phyloP scores from a whole-genome alignment of 2,113 vertebrate species.

The Zootoca vivipara region DNA sequence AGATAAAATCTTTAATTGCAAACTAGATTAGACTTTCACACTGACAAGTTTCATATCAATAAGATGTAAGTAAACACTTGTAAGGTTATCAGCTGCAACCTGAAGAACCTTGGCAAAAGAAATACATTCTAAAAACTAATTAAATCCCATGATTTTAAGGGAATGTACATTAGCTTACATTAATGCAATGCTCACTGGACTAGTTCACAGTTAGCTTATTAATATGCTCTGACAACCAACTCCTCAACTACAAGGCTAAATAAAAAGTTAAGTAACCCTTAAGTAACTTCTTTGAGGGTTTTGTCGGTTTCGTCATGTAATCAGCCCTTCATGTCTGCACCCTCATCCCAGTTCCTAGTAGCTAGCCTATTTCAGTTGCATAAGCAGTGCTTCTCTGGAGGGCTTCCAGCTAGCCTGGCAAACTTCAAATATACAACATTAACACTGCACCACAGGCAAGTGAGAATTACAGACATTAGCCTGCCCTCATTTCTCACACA shows the following conservation, averaged over 20 bases:
- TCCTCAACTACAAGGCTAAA: conserved; percentile 14
- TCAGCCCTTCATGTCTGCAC: not conserved
- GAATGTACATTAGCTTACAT: conserved; percentile 7
- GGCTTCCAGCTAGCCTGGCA: conserved; percentile 22
- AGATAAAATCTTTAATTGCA: conserved; percentile 9
- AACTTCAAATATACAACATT: conserved; percentile 24
- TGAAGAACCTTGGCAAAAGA: conserved; percentile 28
- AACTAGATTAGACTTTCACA: not conserved
- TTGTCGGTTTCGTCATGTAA: not conserved
- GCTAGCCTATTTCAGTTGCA: not conserved
- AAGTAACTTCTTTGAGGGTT: not conserved
- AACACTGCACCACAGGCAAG: conserved; percentile 38
- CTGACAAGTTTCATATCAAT: not conserved
- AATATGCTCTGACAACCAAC: not conserved
- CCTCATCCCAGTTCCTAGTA: conserved; percentile 1
- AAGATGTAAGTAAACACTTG: conserved; percentile 16
- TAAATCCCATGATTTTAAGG: not conserved
- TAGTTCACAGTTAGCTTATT: conserved; percentile 7
- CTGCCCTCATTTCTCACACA: conserved; percentile 60
- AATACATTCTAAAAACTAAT: not conserved
- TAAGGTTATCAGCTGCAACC: not conserved
- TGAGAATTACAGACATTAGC: conserved; percentile 35
- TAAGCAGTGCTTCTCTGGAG: not conserved
- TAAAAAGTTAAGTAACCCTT: conserved; percentile 47
- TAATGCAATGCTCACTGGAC: conserved; percentile 1